Evolutionary conservation across 2,797 vertebrate species (phyloP).

Genomic region (Podarcis siculus): DNA sequence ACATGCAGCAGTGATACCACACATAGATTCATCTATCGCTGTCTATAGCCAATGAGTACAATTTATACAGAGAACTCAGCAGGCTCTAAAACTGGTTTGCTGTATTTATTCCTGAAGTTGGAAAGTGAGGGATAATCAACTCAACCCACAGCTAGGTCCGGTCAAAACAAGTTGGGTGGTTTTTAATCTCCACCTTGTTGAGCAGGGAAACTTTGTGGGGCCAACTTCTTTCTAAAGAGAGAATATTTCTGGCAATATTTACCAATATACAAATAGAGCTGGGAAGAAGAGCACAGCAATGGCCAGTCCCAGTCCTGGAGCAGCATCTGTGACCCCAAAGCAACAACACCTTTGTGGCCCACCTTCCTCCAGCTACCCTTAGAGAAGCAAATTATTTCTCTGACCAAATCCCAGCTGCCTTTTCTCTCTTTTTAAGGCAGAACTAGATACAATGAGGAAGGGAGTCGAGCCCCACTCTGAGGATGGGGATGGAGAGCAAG

Average conservation of each 20-base stretch:
- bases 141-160: background rate
- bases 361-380: background rate
- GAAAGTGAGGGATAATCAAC: background rate
- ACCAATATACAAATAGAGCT: background rate
- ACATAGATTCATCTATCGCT: background rate
- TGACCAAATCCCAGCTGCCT: background rate
- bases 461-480: too few relatives aligned
- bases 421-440: too few relatives aligned
- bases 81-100: background rate
- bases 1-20: background rate
- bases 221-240: background rate
- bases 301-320: background rate
- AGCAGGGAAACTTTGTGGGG: background rate
- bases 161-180: background rate
- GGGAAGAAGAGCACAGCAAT: background rate
- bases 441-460: too few relatives aligned
- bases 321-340: background rate
- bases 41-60: background rate
- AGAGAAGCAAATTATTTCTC: background rate
- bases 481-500: too few relatives aligned
- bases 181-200: background rate
- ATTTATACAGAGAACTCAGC: too few relatives aligned
- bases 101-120: background rate
- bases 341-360: background rate
- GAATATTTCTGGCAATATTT: background rate